Percentiles rank a stretch among this genome's conserved stretches.
Conservation (phyloP, 1,140 invertebrate species). For the Tetraneura akinire region DNA sequence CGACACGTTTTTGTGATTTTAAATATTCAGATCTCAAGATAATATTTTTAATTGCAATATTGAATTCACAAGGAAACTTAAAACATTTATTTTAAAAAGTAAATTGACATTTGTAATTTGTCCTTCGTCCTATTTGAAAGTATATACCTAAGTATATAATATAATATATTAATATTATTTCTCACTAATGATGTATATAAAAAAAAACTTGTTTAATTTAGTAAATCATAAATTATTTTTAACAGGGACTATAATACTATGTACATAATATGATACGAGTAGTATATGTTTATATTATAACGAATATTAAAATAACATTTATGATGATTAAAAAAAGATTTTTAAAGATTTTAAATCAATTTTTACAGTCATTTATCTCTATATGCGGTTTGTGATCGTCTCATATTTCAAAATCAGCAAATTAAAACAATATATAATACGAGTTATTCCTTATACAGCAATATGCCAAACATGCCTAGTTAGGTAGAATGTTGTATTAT, state of each 20-base stretch:
- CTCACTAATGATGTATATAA: background rate
- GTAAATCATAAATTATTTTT: background rate
- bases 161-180: background rate
- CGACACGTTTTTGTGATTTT: too few relatives aligned
- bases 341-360: constrained; percentile 13
- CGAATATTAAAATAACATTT: background rate
- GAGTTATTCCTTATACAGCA: background rate
- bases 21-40: too few relatives aligned
- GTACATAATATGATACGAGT: too few relatives aligned
- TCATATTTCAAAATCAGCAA: constrained; percentile 18
- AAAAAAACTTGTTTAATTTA: background rate
- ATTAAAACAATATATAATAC: background rate
- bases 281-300: background rate
- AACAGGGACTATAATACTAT: background rate
- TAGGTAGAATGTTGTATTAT: constrained; percentile 5
- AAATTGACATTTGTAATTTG: too few relatives aligned
- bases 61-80: too few relatives aligned
- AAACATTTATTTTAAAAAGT: too few relatives aligned
- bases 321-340: background rate
- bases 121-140: too few relatives aligned
- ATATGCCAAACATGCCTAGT: background rate
- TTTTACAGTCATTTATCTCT: background rate
- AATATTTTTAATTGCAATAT: too few relatives aligned
- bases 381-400: background rate
- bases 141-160: too few relatives aligned